These are phyloP conservation scores for Zosterops hypoxanthus DNA, from an alignment of 2,113 vertebrate genomes.

Conservation along the genomic window DNA sequence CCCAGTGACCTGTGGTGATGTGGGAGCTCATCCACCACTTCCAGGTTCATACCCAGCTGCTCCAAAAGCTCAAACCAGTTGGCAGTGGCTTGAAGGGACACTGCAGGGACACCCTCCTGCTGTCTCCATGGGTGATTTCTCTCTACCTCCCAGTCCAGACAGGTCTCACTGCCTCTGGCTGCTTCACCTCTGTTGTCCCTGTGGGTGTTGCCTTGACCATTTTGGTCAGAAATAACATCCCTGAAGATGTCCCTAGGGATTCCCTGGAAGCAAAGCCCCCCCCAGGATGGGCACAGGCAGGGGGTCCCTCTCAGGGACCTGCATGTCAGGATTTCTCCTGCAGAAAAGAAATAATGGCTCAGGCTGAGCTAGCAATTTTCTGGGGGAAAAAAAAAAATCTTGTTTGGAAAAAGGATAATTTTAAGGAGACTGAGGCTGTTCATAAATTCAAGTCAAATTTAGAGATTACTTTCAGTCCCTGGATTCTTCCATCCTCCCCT, in stretches of 20 bases:
- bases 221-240: not conserved
- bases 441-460: constrained; percentile 42
- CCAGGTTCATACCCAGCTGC: not conserved
- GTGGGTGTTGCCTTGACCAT: not conserved
- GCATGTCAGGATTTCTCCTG: not conserved
- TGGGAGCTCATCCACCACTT: not conserved
- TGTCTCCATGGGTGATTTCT: not conserved
- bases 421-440: constrained; percentile 8
- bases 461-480: constrained; percentile 46
- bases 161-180: not conserved
- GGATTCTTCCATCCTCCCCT: not conserved
- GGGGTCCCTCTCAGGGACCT: not conserved
- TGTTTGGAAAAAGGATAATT: not conserved
- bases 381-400: not conserved
- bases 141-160: not conserved
- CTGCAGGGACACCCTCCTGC: not conserved
- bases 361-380: not conserved
- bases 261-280: not conserved
- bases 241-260: not conserved
- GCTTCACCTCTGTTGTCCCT: not conserved
- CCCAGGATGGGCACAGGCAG: accelerated
- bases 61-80: not conserved
- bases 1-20: accelerated
- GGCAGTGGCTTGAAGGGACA: not conserved
- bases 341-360: not conserved